These are phyloP conservation scores for Ornithorhynchus anatinus DNA, from an alignment of 2,113 vertebrate species.

Conservation along the genomic window DNA sequence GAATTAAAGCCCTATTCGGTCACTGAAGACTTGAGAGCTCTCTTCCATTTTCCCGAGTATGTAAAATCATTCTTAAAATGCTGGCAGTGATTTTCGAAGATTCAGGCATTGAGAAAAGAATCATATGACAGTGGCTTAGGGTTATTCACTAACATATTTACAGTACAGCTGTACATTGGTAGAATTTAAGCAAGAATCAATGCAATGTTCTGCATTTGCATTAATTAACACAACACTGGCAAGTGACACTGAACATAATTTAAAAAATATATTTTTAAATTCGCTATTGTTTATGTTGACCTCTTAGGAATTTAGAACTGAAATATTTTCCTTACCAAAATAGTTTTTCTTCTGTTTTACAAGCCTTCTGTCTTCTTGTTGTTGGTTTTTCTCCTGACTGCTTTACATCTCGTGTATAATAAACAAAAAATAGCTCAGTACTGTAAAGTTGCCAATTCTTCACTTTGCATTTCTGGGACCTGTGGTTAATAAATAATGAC, in stretches of 20 bases:
- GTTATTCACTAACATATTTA: constrained; percentile 40
- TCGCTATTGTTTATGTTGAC: constrained; percentile 45
- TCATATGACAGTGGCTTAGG: constrained; percentile 29
- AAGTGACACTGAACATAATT: constrained; percentile 35
- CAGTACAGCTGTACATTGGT: constrained; percentile 40
- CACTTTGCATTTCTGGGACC: constrained; percentile 11
- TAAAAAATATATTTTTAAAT: constrained; percentile 42
- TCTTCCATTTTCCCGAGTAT: not conserved
- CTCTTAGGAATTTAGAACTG: constrained; percentile 37
- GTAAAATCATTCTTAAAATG: constrained; percentile 37
- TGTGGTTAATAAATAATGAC: not conserved
- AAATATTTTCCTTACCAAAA: constrained; percentile 46
- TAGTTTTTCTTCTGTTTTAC: constrained; percentile 11
- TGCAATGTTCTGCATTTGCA: constrained; percentile 37
- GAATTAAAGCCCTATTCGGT: not conserved
- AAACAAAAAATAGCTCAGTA: not conserved
- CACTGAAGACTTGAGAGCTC: not conserved
- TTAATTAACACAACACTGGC: constrained; percentile 52
- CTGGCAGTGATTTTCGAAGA: constrained; percentile 26
- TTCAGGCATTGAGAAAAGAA: constrained; percentile 35
- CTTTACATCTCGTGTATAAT: not conserved
- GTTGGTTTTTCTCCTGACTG: not conserved
- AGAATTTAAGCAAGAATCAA: constrained; percentile 31
- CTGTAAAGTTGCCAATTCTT: not conserved
- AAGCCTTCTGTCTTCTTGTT: constrained; percentile 21